Evolutionary conservation across 1,140 invertebrate species (phyloP), one percentile per base, ranked within the genome.

Genomic region (Drosophila repletoides): DNA sequence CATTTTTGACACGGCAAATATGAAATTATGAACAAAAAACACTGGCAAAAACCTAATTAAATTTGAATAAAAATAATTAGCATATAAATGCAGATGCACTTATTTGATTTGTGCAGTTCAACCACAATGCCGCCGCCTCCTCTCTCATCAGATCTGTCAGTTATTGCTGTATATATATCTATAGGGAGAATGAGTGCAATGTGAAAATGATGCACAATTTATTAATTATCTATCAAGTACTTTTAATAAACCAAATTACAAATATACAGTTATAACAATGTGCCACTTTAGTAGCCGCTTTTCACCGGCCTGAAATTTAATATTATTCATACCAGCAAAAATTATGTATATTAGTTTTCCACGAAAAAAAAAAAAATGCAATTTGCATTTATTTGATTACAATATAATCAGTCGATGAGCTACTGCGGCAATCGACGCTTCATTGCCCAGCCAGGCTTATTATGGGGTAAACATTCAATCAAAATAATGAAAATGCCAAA

Each of bases 51-150:
- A 72, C 53, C 61, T 72, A 84, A 83, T 83, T 84, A 84, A 84
- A 84, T 79, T 74, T 84, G 71, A 67, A 83, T 83, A 73, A 71
- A 73, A 74, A 84, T 84, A 77, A 77, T 84, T 73, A 60, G 71
- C 69, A 75, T 74, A 67, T 67, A 65, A 74, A 74, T 79, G 74
- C 56, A 52, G 69, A 48, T 66, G 58, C 33, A 71, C 48, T 74
- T 81, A 79, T 77, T 84, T 72, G 79, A 83, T 73, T 83, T 76
- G 76, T 67, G 58, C 43, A 64, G 5, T 70, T n/a, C 56, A 10
- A 59, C 58, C 58, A 21, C 63, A 45, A 53, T 49, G 43, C 33
- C 46, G 40, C 21, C 14, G 19, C 22, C 55, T 36, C 28, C 43
- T 48, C 17, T n/a, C 7, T 14, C 22, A 34, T 28, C n/a, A n/a